phyloP scores from a whole-genome alignment of 2,797 vertebrate species.

The Cyprinella venusta region DNA sequence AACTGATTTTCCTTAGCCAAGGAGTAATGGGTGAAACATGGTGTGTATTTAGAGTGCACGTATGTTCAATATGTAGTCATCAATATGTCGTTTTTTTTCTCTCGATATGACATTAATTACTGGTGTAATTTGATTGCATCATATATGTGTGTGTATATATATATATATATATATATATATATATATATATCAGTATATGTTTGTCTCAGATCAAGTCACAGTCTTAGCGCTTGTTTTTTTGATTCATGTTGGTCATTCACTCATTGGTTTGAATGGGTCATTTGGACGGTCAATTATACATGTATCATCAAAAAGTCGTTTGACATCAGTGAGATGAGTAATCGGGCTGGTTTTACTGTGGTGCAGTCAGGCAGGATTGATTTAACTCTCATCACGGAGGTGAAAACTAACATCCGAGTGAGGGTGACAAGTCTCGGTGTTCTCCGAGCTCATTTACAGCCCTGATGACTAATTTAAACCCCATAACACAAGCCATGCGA shows the following conservation, averaged over 20 bases:
- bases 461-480: slow-evolving; percentile 81
- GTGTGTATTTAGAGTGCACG: slow-evolving; percentile 19
- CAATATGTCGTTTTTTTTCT: neutral
- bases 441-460: slow-evolving; percentile 68
- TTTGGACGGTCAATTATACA: slow-evolving; percentile 2
- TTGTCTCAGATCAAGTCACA: neutral
- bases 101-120: slow-evolving; percentile 4
- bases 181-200: too few relatives aligned
- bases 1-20: slow-evolving; percentile 71
- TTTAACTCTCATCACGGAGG: slow-evolving; percentile 76
- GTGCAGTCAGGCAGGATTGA: slow-evolving; percentile 50
- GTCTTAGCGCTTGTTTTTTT: neutral
- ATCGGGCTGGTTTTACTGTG: neutral
- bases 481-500: slow-evolving; percentile 64
- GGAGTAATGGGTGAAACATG: slow-evolving; percentile 65
- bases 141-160: neutral
- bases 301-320: neutral
- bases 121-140: neutral
- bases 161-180: too few relatives aligned
- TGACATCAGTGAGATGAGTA: slow-evolving; percentile 30
- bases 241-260: slow-evolving; percentile 1
- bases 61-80: slow-evolving; percentile 32
- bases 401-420: slow-evolving; percentile 74
- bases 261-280: slow-evolving; percentile 17
- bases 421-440: slow-evolving; percentile 65